Evolutionary conservation across 2,888 invertebrate genomes (phyloP), one percentile per base, ranked within the genome.

Genomic region (Tenthredo distinguenda): DNA sequence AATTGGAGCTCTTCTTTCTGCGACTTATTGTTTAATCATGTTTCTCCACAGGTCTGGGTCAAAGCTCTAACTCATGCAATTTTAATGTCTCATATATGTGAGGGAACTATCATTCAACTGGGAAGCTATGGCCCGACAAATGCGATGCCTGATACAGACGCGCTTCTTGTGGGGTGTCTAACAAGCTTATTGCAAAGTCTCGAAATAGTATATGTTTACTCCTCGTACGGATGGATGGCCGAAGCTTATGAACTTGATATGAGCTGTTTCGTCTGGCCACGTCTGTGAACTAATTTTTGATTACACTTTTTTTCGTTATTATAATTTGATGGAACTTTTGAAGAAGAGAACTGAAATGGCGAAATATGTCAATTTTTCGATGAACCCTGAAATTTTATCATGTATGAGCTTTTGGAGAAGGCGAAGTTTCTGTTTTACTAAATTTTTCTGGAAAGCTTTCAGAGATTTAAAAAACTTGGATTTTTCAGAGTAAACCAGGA

Each of bases 131-230:
- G 58, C 4, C 81, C 81, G 58, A 10, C 58, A 58, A 81, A 43
- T 34, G n/a, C 81, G 12, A 81, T 81, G 62, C 81, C 81, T 21
- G 81, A 81, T 12, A 81, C 81, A 21, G 81, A 81, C 62, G 81
- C 40, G 12, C 26, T 81, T 37, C 58, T 81, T 6, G 62, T 81
- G 40, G 81, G 81, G 10, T 62, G 34, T 81, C 40, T 81, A 7
- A 15, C 62, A 10, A 62, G 62, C 21, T 4, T 62, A 40, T 10
- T 81, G 62, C 81, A 81, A 40, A 62, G n/a, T 40, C 7, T 81
- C 37, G 81, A 40, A 62, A 81, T 81, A 50, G 62, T 50, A 10
- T 62, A 81, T 40, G 37, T 62, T 62, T 81, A 21, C 21, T 62
- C 81, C 26, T 62, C 40, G 37, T 81, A 40, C 62, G 81, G 62